Evolutionary conservation across 2,888 invertebrate genomes (phyloP), one percentile per base, ranked within the genome.

Genomic region (Baronia brevicornis): DNA sequence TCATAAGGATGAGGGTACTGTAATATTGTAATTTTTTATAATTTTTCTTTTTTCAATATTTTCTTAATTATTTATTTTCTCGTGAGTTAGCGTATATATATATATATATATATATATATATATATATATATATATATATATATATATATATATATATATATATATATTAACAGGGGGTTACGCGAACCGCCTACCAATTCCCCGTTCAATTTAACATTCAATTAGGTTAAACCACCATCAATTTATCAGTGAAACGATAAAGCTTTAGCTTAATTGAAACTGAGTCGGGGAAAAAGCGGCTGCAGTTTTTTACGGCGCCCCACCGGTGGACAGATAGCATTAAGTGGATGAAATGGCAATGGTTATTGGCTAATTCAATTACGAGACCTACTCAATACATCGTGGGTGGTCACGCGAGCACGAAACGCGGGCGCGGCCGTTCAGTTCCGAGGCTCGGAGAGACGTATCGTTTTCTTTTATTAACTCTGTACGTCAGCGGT

Each of bases 301-400:
- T 53, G 53, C 46, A 48, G 39, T 54, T n/a, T 37, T 41, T 50
- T 46, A 47, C 44, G 47, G 44, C 39, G 24, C 22, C 29, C 14
- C 33, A 30, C 26, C 28, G 42, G 46, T 45, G 41, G 49, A 48
- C 44, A 54, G 64, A 61, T 65, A 60, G 50, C 44, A 45, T 53
- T 66, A 68, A 74, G 61, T 74, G 68, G 60, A 70, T 69, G 62
- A 48, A 61, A 65, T 57, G 50, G 56, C 44, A 55, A 61, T 59
- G 48, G 53, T 54, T 67, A 69, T 64, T 60, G 63, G 54, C 57
- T 78, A 75, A 78, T 78, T 70, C 64, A 78, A 79, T 80, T 78
- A 79, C 39, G 40, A 30, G 14, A 32, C 33, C 40, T 45, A 53
- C 47, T 36, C 39, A 36, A 37, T 33, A 38, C 45, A 31, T 41